A percentile compares a stretch with the other conserved stretches of the same genome.
Evolutionary conservation across 2,888 invertebrate species (phyloP).

Genomic region (Dioctria linearis): DNA sequence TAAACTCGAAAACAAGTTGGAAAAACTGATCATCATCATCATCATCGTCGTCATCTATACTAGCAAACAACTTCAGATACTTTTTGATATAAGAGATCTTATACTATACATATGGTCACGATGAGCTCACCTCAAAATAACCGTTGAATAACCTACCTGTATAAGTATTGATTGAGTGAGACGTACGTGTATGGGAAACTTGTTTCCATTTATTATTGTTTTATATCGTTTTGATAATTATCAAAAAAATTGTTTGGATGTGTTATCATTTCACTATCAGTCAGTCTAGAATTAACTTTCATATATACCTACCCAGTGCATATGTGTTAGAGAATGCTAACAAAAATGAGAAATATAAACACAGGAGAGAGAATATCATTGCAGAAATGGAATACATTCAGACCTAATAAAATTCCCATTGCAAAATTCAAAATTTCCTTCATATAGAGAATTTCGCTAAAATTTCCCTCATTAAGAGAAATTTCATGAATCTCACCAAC

Average conservation of each 20-base stretch:
- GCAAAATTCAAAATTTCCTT: no score
- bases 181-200: neutral
- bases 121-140: neutral
- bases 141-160: neutral
- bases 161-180: neutral
- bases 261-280: constrained; percentile 7
- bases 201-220: neutral
- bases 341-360: no score
- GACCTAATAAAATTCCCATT: no score
- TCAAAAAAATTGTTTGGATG: neutral
- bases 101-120: neutral
- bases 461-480: no score
- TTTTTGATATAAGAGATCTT: constrained; percentile 4
- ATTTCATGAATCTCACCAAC: no score
- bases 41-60: constrained; percentile 1
- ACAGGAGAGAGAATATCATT: no score
- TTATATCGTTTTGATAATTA: no score
- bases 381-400: no score
- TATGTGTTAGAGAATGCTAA: no score
- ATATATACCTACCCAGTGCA: no score
- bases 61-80: constrained; percentile 20
- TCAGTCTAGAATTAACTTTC: neutral
- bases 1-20: constrained; percentile 6
- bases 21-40: neutral
- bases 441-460: no score